Conservation (phyloP, 35 echinoderm and acorn worm species). For the Chiridota heheva region DNA sequence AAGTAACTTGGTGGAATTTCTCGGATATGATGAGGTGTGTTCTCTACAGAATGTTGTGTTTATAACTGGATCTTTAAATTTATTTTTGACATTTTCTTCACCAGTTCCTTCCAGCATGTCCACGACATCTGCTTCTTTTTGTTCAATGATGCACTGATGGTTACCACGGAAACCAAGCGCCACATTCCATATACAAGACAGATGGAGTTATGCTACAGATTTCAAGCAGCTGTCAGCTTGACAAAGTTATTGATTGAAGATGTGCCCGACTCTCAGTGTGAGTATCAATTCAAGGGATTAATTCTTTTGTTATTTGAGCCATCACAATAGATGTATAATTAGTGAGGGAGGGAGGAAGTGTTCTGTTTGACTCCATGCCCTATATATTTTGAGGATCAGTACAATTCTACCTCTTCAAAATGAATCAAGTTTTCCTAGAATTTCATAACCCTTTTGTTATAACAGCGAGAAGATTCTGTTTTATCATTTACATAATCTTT, state of each 20-base stretch:
- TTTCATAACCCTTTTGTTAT: too few relatives aligned
- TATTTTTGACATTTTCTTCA: too few relatives aligned
- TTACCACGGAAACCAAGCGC: constrained; percentile 46
- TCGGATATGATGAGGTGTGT: too few relatives aligned
- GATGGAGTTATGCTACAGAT: constrained; percentile 46
- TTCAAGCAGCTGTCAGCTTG: constrained; percentile 73
- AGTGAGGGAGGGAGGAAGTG: neutral
- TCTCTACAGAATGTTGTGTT: neutral
- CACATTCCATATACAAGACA: constrained; percentile 80
- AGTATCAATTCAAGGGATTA: constrained; percentile 17
- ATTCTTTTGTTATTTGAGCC: neutral
- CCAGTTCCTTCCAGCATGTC: constrained; percentile 75
- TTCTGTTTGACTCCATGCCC: neutral
- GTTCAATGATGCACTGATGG: constrained; percentile 95
- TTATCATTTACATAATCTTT: too few relatives aligned
- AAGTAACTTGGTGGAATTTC: too few relatives aligned
- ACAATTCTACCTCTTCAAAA: too few relatives aligned
- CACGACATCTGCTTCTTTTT: constrained; percentile 86
- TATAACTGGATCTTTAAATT: neutral
- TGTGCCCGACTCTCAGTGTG: constrained; percentile 91
- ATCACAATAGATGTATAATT: neutral
- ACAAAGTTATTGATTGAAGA: constrained; percentile 61
- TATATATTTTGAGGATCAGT: neutral
- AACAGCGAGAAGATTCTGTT: too few relatives aligned
- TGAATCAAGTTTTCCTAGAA: neutral